Evolutionary conservation across 2,113 vertebrate genomes (phyloP), one percentile per base, ranked within the genome.

Genomic region (Pterocles orientalis): DNA sequence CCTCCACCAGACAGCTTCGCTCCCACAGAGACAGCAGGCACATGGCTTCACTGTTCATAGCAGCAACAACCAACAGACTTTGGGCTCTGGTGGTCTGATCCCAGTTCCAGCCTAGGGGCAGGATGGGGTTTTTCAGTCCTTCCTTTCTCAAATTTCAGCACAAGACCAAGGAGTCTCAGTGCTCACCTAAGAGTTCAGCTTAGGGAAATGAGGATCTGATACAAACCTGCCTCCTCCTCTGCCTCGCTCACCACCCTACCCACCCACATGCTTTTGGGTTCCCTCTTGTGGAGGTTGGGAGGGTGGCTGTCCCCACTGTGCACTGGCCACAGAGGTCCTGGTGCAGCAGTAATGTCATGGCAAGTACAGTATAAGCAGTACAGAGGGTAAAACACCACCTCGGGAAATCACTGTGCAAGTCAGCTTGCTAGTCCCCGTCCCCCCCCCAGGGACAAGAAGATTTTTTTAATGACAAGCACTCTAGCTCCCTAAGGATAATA

Each of bases 381-480:
- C 65, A 54, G 18, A 84, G 73, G 16, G 14, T 36, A 92, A 81
- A 29, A 33, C 54, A 80, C 21, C 33, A 51, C 54, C 79, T 71
- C 58, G 79, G 77, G 65, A 92, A 94, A 88, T 69, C 41, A 56
- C 61, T 23, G 18, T 72, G 77, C 48, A 36, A 95, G 47, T 77
- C 58, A 75, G 65, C 65, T 82, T 41, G 47, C 68, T 50, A 77
- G 82, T 80, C 73, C 36, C 39, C 29, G 3, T 57, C 41, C 56
- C 73, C 76, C n/a, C n/a, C 47, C 45, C 58, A 81, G 88, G 48
- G 68, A 78, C 26, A 65, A 50, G 81, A 33, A 82, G 48, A 53
- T 39, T 39, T 82, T 83, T 88, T 96, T 94, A 92, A 87, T 53
- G 88, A 91, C 79, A 92, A 91, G 68, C 66, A 82, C 41, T 93